Evolutionary conservation across 2,113 vertebrate genomes (phyloP).

Genomic region (Dipodomys spectabilis): DNA sequence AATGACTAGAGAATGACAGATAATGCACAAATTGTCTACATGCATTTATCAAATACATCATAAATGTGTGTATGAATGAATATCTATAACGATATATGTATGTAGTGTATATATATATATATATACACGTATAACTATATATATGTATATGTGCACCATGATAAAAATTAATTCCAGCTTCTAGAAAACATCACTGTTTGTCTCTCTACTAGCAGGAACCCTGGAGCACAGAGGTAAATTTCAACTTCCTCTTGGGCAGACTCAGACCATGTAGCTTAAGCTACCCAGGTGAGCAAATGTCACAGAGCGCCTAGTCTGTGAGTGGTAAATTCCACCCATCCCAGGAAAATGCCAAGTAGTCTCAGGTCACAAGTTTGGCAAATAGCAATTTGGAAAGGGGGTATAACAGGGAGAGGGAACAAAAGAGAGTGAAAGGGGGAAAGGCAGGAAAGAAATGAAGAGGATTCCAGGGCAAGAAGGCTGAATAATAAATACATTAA

Average conservation of each 20-base stretch:
- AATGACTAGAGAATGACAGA: conserved; percentile 63
- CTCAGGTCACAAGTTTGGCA: conserved; percentile 85
- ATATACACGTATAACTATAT: not conserved
- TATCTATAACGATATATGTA: not conserved
- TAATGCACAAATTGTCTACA: conserved; percentile 61
- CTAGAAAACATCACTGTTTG: conserved; percentile 61
- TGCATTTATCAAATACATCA: conserved; percentile 65
- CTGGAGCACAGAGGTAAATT: conserved; percentile 77
- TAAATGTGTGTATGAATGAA: conserved; percentile 25
- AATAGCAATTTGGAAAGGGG: conserved; percentile 82
- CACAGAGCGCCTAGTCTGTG: conserved; percentile 80
- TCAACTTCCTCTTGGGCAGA: conserved; percentile 60
- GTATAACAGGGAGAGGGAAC: conserved; percentile 17
- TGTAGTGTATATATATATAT: no score
- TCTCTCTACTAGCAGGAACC: conserved; percentile 51
- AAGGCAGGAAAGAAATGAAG: not conserved
- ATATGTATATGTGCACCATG: not conserved
- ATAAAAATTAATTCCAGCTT: conserved; percentile 68
- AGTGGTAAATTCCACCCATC: conserved; percentile 86
- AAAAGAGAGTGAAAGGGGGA: not conserved
- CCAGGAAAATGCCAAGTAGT: conserved; percentile 85
- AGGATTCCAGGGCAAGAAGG: not conserved
- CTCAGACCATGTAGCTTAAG: conserved; percentile 81
- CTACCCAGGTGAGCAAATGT: conserved; percentile 88
- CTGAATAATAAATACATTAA: not conserved